Base-by-base conservation (phyloP, 2,888 invertebrate genomes). In the Melipona beecheii region DNA sequence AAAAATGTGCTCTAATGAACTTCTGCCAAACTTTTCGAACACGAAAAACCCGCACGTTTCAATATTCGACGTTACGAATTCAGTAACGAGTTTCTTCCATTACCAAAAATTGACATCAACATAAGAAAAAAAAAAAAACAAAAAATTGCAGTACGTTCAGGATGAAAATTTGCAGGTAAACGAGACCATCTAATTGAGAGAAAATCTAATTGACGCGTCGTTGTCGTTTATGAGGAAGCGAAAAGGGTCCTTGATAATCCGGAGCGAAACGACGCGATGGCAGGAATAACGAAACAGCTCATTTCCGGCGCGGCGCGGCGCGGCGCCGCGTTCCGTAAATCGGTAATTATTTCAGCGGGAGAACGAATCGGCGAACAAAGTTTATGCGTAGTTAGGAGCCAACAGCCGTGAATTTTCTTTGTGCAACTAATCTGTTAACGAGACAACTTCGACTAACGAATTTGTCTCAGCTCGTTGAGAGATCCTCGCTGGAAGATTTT, bases 401-500 rank as follows among this genome's bases (percentile, higher is more conserved):
- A 43, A 56, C 36, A 71, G 58, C 36, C 50, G 54, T 52, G 50
- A n/a, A 66, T 58, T 71, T 52, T 66, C 74, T 73, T 78, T 72
- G 75, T 58, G 19, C 60, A 50, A 49, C 24, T 71, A 72, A 78
- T 75, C 21, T 68, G 62, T 21, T 54, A 69, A 72, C 54, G 50
- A 50, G 75, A 66, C 60, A 74, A 50, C 66, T 54, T 78, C 56
- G 66, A 66, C 68, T 36, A 79, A 69, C 73, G 49, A 85, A 85
- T 85, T 76, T 49, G 76, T 84, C 73, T 54, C 76, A 75, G 76
- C 24, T 76, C 79, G 84, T 76, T 54, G 75, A 27, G 43, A 56
- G 43, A 75, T 73, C 21, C 69, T 73, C 56, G 64, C 64, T 19
- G n/a, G 52, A 60, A 62, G 27, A 72, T 68, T 9, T 60, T 24